Evolutionary conservation across 2,888 invertebrate genomes (phyloP).

Genomic region (Stenurella melanura): DNA sequence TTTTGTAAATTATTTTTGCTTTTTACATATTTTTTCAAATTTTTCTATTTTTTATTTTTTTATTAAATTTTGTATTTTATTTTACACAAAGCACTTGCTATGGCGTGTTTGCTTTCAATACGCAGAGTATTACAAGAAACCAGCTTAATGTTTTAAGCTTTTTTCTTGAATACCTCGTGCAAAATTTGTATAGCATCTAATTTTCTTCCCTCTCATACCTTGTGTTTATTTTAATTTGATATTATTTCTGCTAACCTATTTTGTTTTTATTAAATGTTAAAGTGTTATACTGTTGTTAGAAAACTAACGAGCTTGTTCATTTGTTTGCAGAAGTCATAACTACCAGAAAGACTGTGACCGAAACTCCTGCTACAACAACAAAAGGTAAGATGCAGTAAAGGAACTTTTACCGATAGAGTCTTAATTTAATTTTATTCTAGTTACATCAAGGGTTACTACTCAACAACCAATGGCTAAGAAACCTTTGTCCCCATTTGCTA

Average conservation of each 20-base stretch:
- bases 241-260: slow-evolving; percentile 48
- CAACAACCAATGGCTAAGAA: slow-evolving; percentile 72
- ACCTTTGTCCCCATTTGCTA: slow-evolving; percentile 90
- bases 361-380: slow-evolving; percentile 67
- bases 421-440: slow-evolving; percentile 55
- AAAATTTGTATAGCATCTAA: slow-evolving; percentile 38
- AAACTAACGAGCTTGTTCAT: slow-evolving; percentile 49
- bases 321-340: slow-evolving; percentile 66
- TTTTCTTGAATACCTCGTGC: slow-evolving; percentile 22
- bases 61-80: not conserved
- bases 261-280: slow-evolving; percentile 43
- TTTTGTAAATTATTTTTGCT: not conserved
- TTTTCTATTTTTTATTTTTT: not conserved
- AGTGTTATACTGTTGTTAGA: not conserved
- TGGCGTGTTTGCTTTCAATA: slow-evolving; percentile 54
- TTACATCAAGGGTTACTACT: slow-evolving; percentile 66
- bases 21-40: slow-evolving; percentile 15
- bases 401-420: not conserved
- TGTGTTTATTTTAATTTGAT: slow-evolving; percentile 48
- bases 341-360: slow-evolving; percentile 63
- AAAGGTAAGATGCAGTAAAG: slow-evolving; percentile 57
- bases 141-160: not conserved
- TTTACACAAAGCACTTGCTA: slow-evolving; percentile 56
- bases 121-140: slow-evolving; percentile 25
- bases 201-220: slow-evolving; percentile 46